Percentiles rank a stretch among this genome's conserved stretches.
phyloP scores from a whole-genome alignment of 2,888 invertebrate species.

The Lasioglossum leucozonium region DNA sequence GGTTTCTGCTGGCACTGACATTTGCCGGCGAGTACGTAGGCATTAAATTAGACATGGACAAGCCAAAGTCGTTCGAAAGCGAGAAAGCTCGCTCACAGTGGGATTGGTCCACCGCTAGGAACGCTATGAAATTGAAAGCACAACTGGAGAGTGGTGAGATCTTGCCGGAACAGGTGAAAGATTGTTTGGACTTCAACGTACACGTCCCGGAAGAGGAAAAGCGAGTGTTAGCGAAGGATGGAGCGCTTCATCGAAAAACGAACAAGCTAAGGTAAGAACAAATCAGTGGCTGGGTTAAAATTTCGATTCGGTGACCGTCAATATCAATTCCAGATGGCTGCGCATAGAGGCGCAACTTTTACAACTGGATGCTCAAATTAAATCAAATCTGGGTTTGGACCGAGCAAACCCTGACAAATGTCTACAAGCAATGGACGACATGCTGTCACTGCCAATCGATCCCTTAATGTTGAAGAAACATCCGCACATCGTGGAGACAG shows the following conservation, averaged over 20 bases:
- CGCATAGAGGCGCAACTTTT: slow-evolving; percentile 89
- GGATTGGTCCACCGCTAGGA: slow-evolving; percentile 88
- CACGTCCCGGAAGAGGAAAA: slow-evolving; percentile 87
- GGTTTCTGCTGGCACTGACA: slow-evolving; percentile 87
- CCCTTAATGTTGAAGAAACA: slow-evolving; percentile 93
- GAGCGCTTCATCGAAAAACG: slow-evolving; percentile 85
- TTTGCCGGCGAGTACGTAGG: slow-evolving; percentile 88
- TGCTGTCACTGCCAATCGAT: slow-evolving; percentile 87
- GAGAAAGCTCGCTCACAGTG: slow-evolving; percentile 88
- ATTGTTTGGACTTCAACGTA: slow-evolving; percentile 88
- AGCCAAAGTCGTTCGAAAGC: slow-evolving; percentile 87
- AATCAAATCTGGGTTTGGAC: slow-evolving; percentile 88
- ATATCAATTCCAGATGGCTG: slow-evolving; percentile 84
- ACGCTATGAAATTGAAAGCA: slow-evolving; percentile 87
- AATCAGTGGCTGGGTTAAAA: neutral
- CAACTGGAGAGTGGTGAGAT: slow-evolving; percentile 87
- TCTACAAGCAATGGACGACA: slow-evolving; percentile 88
- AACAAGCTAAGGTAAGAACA: slow-evolving; percentile 76
- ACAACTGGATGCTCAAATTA: slow-evolving; percentile 88
- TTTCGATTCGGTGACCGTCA: neutral
- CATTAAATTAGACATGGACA: slow-evolving; percentile 88
- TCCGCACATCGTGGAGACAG: slow-evolving; percentile 91
- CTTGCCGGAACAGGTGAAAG: slow-evolving; percentile 86
- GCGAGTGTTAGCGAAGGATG: slow-evolving; percentile 79
- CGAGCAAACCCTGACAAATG: slow-evolving; percentile 91